Evolutionary conservation across 1,140 invertebrate species (phyloP).

Genomic region (Drosophila nikananu): DNA sequence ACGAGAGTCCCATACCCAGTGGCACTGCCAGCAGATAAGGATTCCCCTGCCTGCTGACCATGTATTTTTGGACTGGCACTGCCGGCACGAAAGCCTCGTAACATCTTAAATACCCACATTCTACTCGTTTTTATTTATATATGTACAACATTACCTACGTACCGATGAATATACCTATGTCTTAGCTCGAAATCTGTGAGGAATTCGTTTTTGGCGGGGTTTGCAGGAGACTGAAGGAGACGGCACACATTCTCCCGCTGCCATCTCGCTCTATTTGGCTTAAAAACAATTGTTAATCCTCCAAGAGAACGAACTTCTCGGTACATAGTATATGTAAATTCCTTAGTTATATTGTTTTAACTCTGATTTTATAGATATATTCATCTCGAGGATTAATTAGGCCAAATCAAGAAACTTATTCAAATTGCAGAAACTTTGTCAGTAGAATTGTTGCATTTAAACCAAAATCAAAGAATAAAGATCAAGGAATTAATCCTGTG

Average conservation of each 20-base stretch:
- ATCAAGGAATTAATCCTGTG: not conserved
- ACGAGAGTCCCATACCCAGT: conserved; percentile 11
- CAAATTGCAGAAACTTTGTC: not conserved
- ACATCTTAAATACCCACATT: conserved; percentile 43
- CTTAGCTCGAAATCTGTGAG: conserved; percentile 1
- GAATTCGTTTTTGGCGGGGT: conserved; percentile 21
- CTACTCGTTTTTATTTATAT: conserved; percentile 51
- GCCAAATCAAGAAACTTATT: not conserved
- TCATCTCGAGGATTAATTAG: not conserved
- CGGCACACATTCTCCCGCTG: no score
- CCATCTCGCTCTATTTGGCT: conserved; percentile 16
- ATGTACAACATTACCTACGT: conserved; percentile 13
- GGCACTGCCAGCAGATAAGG: conserved; percentile 52
- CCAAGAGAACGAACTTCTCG: not conserved
- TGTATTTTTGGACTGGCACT: conserved; percentile 17
- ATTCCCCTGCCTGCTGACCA: not conserved
- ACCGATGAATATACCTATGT: conserved; percentile 25
- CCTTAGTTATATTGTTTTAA: not conserved
- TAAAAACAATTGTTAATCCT: not conserved
- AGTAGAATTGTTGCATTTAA: conserved; percentile 22
- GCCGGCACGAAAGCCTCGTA: conserved; percentile 23
- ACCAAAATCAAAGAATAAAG: not conserved
- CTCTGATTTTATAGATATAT: not conserved
- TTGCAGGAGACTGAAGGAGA: conserved; percentile 2
- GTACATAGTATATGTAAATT: not conserved